These are phyloP conservation scores for Acronicta psi DNA, from an alignment of 2,888 invertebrate genomes.

Conservation along the genomic window DNA sequence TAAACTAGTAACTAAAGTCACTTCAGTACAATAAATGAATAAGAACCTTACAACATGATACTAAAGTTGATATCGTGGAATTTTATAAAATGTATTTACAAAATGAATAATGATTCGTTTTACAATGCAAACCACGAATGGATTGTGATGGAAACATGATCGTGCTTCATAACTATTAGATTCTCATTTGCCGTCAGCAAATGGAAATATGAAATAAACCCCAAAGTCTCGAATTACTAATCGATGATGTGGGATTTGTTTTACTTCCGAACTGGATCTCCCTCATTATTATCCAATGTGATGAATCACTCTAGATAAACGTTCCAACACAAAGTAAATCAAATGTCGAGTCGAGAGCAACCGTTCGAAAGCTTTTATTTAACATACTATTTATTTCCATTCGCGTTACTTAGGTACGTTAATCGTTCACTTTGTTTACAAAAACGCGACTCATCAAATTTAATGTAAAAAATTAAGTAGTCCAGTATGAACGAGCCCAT, in stretches of 20 bases:
- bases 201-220: constrained; percentile 68
- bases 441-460: constrained; percentile 65
- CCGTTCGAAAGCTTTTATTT: constrained; percentile 75
- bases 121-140: constrained; percentile 39
- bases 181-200: constrained; percentile 54
- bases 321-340: constrained; percentile 81
- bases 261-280: constrained; percentile 78
- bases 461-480: constrained; percentile 58
- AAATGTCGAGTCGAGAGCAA: constrained; percentile 68
- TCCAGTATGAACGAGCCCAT: constrained; percentile 17
- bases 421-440: constrained; percentile 64
- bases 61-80: constrained; percentile 9
- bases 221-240: constrained; percentile 82
- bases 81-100: constrained; percentile 30
- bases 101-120: constrained; percentile 41
- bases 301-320: constrained; percentile 85
- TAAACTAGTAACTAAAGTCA: constrained; percentile 3
- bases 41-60: constrained; percentile 4
- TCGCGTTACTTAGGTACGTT: constrained; percentile 60
- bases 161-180: constrained; percentile 48
- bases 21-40: constrained; percentile 12
- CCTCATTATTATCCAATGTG: constrained; percentile 81
- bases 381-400: constrained; percentile 68
- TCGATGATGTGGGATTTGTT: constrained; percentile 81
- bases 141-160: constrained; percentile 50